Evolutionary conservation across 2,113 vertebrate genomes (phyloP).

Genomic region (Pteronura brasiliensis): DNA sequence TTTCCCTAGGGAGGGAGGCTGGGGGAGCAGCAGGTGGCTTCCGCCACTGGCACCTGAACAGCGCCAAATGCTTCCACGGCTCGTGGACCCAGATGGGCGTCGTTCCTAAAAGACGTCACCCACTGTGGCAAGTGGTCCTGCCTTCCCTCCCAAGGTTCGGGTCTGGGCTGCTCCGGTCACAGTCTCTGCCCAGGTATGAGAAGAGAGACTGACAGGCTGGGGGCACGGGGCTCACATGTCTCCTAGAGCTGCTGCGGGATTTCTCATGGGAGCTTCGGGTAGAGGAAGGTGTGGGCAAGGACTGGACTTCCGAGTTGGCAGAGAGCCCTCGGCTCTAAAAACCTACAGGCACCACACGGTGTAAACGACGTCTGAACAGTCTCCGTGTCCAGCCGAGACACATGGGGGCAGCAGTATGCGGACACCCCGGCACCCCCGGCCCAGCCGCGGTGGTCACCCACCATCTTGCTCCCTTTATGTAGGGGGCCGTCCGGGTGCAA

Average conservation of each 20-base stretch:
- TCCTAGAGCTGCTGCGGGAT: background rate
- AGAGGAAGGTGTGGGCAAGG: background rate
- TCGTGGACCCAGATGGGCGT: background rate
- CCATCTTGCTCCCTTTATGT: background rate
- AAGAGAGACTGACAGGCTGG: background rate
- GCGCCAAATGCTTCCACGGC: background rate
- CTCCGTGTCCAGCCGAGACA: background rate
- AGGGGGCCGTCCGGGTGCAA: background rate
- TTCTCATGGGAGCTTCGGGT: background rate
- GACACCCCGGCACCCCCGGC: rapidly evolving
- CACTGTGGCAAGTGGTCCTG: background rate
- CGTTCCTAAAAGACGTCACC: background rate
- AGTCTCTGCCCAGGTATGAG: background rate
- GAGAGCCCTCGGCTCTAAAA: background rate
- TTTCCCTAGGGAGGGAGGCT: rapidly evolving
- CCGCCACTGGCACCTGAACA: rapidly evolving
- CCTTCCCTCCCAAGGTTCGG: background rate
- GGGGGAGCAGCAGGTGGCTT: background rate
- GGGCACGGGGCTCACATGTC: background rate
- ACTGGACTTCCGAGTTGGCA: background rate
- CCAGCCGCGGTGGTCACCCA: too few relatives aligned
- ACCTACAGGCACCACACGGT: background rate
- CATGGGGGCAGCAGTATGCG: background rate
- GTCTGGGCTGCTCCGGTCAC: background rate
- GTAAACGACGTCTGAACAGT: background rate